Base-by-base conservation (phyloP, 1,140 invertebrate genomes). In the Drosophila parvula region DNA sequence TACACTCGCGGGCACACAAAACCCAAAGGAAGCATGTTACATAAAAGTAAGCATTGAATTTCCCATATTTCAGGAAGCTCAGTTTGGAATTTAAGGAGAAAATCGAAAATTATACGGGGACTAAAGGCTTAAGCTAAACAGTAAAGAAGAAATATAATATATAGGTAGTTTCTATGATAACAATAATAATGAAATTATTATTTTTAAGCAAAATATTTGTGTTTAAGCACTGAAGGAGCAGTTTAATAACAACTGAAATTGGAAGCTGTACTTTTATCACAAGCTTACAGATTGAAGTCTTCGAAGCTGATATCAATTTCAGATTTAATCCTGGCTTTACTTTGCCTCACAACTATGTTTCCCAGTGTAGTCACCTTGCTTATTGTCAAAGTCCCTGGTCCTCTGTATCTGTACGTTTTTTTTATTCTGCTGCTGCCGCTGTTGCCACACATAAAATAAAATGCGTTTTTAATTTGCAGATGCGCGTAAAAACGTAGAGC, bases 401-500 rank as follows among this genome's bases (percentile, higher is more conserved):
- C 57, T 61, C 59, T 59, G 65, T 41, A 43, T 41, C 36, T 53
- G 44, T 59, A n/a, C n/a, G n/a, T 43, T 16, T 43, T 40, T 32
- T 75, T 57, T 61, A 60, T 57, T 34, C 27, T 30, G 14, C 12
- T 14, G 12, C 27, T 45, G 40, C 60, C 53, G 38, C 45, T 48
- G 40, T 53, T 69, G 65, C 65, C 68, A 71, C 57, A 64, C 75
- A 89, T 75, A 84, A 84, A 89, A 89, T 90, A 89, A 89, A 89
- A 89, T 89, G 84, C 85, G 84, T 89, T 89, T 89, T 89, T 89
- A 89, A 89, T 89, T 89, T 89, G 84, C 80, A 89, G 84, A 89
- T 89, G 84, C 80, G 80, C 84, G 80, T 89, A 88, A 88, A 62
- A 74, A 48, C 45, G 41, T 14, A 45, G 45, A 45, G 34, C 32